phyloP scores from a whole-genome alignment of 2,888 invertebrate genomes.

The Imbricaverruca yamaguchii region DNA sequence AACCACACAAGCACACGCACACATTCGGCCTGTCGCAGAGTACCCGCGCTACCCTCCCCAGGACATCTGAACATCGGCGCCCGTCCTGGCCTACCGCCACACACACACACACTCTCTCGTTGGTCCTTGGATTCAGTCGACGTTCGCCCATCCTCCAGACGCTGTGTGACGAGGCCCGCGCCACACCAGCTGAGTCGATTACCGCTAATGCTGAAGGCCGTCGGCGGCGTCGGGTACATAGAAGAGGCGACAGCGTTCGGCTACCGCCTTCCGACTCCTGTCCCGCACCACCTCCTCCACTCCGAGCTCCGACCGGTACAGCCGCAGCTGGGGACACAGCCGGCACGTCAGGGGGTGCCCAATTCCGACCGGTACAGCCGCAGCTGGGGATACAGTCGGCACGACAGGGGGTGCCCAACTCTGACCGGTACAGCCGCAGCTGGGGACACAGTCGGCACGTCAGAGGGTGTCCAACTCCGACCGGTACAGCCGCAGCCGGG shows the following conservation, averaged over 20 bases:
- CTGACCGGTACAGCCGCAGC: constrained; percentile 13
- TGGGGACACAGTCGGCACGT: neutral
- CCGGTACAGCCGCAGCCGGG: constrained; percentile 8
- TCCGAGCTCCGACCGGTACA: neutral
- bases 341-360: neutral
- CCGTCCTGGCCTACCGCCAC: too few relatives aligned
- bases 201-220: too few relatives aligned
- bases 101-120: too few relatives aligned
- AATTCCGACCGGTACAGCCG: constrained; percentile 11
- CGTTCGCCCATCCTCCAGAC: too few relatives aligned
- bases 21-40: too few relatives aligned
- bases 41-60: too few relatives aligned
- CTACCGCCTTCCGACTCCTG: neutral
- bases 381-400: neutral
- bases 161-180: too few relatives aligned
- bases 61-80: too few relatives aligned
- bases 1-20: too few relatives aligned
- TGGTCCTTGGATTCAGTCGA: too few relatives aligned
- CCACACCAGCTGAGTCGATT: too few relatives aligned
- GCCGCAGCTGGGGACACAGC: neutral
- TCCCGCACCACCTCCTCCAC: constrained; percentile 19
- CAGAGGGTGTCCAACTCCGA: neutral
- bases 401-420: neutral
- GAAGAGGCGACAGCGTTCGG: constrained; percentile 15
- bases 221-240: neutral